phyloP scores from a whole-genome alignment of 2,113 vertebrate genomes.

The Junco hyemalis region DNA sequence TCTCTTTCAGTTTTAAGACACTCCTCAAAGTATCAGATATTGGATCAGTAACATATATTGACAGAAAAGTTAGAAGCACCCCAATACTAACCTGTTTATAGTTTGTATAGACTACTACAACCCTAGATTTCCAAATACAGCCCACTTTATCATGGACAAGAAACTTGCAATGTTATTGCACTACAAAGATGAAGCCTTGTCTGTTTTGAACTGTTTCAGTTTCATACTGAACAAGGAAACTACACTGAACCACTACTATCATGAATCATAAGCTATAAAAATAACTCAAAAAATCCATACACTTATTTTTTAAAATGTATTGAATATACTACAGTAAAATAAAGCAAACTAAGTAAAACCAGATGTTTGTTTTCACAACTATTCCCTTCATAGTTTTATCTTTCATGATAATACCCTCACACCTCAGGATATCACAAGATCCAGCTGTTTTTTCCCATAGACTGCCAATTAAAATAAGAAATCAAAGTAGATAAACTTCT shows the following conservation, averaged over 20 bases:
- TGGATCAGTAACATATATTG: background rate
- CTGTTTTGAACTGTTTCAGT: background rate
- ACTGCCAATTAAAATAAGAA: background rate
- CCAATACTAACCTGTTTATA: background rate
- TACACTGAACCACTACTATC: background rate
- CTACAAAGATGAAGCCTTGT: background rate
- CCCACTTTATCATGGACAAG: background rate
- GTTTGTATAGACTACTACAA: background rate
- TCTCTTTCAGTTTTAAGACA: background rate
- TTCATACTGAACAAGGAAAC: background rate
- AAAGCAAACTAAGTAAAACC: background rate
- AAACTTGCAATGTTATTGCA: background rate
- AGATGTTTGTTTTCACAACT: background rate
- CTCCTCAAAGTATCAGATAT: background rate
- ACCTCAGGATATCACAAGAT: background rate
- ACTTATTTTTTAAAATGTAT: background rate
- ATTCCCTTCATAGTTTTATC: background rate
- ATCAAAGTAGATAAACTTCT: background rate
- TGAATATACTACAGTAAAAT: background rate
- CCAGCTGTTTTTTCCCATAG: background rate
- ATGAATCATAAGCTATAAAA: background rate
- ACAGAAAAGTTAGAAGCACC: background rate
- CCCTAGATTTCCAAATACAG: background rate
- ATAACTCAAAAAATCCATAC: background rate
- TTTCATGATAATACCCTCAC: background rate